A percentile compares a stretch with the other conserved stretches of the same genome.
Conservation (phyloP, 1,140 invertebrate genomes). For the Drosophila micromelanica region DNA sequence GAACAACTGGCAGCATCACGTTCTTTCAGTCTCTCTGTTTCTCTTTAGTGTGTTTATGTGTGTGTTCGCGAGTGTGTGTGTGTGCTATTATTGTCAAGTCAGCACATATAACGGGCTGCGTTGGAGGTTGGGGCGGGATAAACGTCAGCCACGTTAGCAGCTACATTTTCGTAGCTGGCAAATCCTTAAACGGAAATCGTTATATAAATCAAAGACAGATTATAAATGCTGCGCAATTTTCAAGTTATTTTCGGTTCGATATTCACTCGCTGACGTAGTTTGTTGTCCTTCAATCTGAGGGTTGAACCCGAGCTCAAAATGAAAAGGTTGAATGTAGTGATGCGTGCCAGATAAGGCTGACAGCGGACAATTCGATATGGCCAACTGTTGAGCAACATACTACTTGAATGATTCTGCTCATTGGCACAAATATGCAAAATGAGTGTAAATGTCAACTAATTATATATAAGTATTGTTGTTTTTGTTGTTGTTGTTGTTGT, state of each 20-base stretch:
- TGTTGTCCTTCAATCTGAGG: constrained; percentile 25
- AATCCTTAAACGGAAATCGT: constrained; percentile 76
- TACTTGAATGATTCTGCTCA: constrained; percentile 27
- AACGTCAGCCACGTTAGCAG: constrained; percentile 37
- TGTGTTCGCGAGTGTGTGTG: constrained; percentile 38
- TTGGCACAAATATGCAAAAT: constrained; percentile 41
- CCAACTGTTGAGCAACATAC: constrained; percentile 55
- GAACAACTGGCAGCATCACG: constrained; percentile 43
- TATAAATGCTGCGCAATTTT: constrained; percentile 81
- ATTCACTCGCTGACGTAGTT: constrained; percentile 11
- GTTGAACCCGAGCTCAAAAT: constrained; percentile 16
- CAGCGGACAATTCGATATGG: constrained; percentile 33
- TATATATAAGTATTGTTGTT: constrained; percentile 51
- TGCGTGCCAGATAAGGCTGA: constrained; percentile 16
- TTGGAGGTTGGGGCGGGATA: constrained; percentile 7
- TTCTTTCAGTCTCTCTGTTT: constrained; percentile 31
- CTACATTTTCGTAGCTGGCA: constrained; percentile 28
- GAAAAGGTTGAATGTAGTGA: constrained; percentile 59
- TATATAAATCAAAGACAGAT: constrained; percentile 83
- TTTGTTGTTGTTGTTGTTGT: constrained; percentile 18
- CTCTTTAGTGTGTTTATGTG: constrained; percentile 1
- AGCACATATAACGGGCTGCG: constrained; percentile 68
- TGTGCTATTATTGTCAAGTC: constrained; percentile 79
- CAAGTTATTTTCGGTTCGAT: constrained; percentile 58
- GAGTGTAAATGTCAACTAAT: constrained; percentile 69